These are phyloP conservation scores for Crotalus helleri DNA, from an alignment of 2,113 vertebrate genomes.

Conservation along the genomic window DNA sequence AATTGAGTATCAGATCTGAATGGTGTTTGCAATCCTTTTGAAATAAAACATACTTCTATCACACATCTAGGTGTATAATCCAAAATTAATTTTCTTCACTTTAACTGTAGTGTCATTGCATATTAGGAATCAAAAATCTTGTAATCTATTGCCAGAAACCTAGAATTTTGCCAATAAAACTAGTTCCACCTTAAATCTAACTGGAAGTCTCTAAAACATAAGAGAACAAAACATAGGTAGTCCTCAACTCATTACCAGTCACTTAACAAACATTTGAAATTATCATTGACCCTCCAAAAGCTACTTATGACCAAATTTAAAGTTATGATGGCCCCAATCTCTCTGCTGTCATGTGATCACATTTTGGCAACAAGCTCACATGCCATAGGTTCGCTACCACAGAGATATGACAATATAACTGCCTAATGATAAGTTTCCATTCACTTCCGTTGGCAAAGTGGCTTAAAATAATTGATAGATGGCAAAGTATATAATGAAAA, in stretches of 20 bases:
- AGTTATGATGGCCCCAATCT: not conserved
- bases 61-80: not conserved
- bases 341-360: not conserved
- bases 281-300: not conserved
- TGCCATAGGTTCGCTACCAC: no score
- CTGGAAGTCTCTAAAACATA: not conserved
- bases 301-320: not conserved
- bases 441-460: conserved; percentile 45
- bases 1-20: not conserved
- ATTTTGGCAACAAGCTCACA: not conserved
- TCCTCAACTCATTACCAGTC: not conserved
- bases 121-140: not conserved
- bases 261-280: not conserved
- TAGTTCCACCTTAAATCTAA: not conserved
- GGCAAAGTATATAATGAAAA: conserved; percentile 67
- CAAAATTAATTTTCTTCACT: not conserved
- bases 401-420: not conserved
- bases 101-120: not conserved
- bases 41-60: not conserved
- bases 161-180: not conserved
- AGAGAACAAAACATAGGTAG: not conserved
- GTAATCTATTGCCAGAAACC: not conserved
- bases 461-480: conserved; percentile 62
- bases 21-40: not conserved
- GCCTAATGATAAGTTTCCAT: conserved; percentile 21